These are phyloP conservation scores for Mus spicilegus DNA, from an alignment of 2,113 vertebrate genomes.

Conservation along the genomic window DNA sequence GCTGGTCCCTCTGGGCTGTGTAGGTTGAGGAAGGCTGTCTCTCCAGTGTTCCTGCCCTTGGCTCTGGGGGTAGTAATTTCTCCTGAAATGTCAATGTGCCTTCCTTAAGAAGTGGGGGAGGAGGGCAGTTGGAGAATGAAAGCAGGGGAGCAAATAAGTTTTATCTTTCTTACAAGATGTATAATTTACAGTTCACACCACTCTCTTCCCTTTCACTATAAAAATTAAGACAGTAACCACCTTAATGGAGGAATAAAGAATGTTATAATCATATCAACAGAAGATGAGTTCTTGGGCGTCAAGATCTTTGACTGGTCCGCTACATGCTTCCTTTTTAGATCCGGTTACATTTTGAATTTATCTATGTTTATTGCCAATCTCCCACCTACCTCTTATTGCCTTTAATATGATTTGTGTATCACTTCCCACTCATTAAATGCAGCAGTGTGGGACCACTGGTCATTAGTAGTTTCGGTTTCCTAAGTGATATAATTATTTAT, in stretches of 20 bases:
- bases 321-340: not conserved
- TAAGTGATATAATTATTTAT: slow-evolving; percentile 88
- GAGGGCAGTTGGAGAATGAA: not conserved
- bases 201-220: too few relatives aligned
- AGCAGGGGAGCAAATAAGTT: not conserved
- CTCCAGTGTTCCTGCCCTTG: slow-evolving; percentile 89
- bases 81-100: slow-evolving; percentile 67
- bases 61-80: slow-evolving; percentile 86
- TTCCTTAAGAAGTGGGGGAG: not conserved
- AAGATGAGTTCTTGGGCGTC: not conserved
- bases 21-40: slow-evolving; percentile 83
- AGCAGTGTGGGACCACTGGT: slow-evolving; percentile 57
- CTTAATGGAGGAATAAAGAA: not conserved
- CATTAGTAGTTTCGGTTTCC: slow-evolving; percentile 85
- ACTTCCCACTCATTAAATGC: slow-evolving; percentile 45
- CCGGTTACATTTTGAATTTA: slow-evolving; percentile 42
- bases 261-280: not conserved
- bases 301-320: not conserved
- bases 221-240: slow-evolving; percentile 3
- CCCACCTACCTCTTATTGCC: not conserved
- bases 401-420: slow-evolving; percentile 57
- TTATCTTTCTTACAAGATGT: not conserved
- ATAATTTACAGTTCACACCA: not conserved
- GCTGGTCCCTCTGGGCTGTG: slow-evolving; percentile 88
- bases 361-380: slow-evolving; percentile 40